Evolutionary conservation across 2,113 vertebrate genomes (phyloP), one percentile per base, ranked within the genome.

Genomic region (Lasiurus cinereus): DNA sequence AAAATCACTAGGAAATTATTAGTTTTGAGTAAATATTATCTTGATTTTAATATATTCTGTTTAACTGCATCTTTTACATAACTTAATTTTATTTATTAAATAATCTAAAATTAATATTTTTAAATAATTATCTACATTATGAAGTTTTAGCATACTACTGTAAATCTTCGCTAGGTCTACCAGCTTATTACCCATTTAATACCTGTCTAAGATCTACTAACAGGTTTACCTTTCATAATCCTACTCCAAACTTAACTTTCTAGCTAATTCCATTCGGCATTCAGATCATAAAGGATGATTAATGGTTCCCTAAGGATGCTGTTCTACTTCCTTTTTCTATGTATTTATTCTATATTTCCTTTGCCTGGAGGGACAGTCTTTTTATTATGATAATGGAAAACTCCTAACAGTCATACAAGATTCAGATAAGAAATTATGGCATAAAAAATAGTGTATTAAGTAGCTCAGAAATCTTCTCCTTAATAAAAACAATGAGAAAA

Each of bases 1-100:
- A 62, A 93, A 93, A 70, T 86, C 62, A 88, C 64, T 93, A 86
- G 54, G 76, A 82, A 88, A 88, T 82, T 24, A 64, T 93, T 82
- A 73, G 39, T 64, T 59, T 80, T 59, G 27, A 50, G 33, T 88
- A 88, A 52, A 56, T 73, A 52, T 52, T 88, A 88, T 52, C 54
- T 88, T 64, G n/a, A 24, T 36, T 73, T 88, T 82, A 73, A 21
- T 73, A 64, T 73, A 72, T 64, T 39, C n/a, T 80, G 24, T 70
- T 72, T 78, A 80, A 87, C 13, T 62, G 24, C 13, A 80, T 36
- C 48, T n/a, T 62, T 80, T 64, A 59, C 18, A 72, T n/a, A 80
- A 87, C 36, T 56, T 79, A 50, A 80, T 72, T 85, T 69, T 69
- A 77, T 39, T 80, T 79, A 73, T 79, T 64, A 73, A 50, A 80